phyloP scores from a whole-genome alignment of 1,140 invertebrate species.

The Bombus ignitus region DNA sequence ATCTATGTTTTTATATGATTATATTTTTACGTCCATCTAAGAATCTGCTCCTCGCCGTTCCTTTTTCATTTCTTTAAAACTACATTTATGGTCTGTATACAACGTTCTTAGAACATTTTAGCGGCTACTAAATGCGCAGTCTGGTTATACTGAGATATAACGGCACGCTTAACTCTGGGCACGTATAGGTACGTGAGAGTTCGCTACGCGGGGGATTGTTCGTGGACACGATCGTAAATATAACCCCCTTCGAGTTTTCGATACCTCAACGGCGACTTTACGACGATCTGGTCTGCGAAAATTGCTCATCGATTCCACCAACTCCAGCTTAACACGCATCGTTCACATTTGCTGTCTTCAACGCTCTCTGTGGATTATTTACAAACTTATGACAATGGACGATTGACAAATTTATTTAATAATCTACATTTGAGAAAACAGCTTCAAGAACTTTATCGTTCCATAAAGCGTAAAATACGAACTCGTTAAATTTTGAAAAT shows the following conservation, averaged over 20 bases:
- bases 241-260: constrained; percentile 43
- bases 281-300: neutral
- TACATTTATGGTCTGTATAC: constrained; percentile 40
- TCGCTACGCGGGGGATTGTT: constrained; percentile 60
- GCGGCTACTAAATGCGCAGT: constrained; percentile 20
- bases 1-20: neutral
- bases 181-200: constrained; percentile 58
- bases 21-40: neutral
- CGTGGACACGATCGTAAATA: constrained; percentile 62
- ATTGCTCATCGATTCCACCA: constrained; percentile 3
- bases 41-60: too few species aligned
- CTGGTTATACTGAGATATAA: constrained; percentile 64
- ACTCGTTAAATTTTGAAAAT: too few species aligned
- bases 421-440: too few species aligned
- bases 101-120: constrained; percentile 49
- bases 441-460: too few species aligned
- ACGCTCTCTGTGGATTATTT: too few species aligned
- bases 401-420: too few species aligned
- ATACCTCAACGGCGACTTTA: neutral
- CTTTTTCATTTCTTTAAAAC: neutral
- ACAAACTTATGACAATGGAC: too few species aligned
- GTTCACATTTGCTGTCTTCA: neutral
- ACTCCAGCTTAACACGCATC: neutral
- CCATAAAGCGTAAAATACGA: too few species aligned
- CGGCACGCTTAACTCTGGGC: constrained; percentile 33